phyloP scores from a whole-genome alignment of 2,888 invertebrate species.

The Barypeithes pellucidus region DNA sequence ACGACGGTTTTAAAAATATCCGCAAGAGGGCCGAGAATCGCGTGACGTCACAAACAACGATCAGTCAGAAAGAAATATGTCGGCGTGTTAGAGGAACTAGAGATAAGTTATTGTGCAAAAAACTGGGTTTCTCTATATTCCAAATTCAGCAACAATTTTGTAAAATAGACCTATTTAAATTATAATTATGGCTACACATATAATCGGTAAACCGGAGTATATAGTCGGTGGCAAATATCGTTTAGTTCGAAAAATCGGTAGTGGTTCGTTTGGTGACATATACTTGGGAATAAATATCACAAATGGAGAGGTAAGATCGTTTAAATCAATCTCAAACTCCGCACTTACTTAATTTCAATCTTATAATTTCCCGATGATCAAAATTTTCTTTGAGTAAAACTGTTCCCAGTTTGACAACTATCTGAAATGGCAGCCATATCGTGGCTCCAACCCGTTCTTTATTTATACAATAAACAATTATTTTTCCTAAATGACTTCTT shows the following conservation, averaged over 20 bases:
- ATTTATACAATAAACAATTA: slow-evolving; percentile 52
- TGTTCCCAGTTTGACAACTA: slow-evolving; percentile 57
- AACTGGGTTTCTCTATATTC: slow-evolving; percentile 68
- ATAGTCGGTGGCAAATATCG: slow-evolving; percentile 95
- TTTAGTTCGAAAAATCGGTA: slow-evolving; percentile 96
- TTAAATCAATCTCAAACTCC: neutral
- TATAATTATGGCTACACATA: slow-evolving; percentile 68
- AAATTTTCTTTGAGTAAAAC: slow-evolving; percentile 56
- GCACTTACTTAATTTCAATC: neutral
- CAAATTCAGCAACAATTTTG: slow-evolving; percentile 68
- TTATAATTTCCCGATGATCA: neutral
- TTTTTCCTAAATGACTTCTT: neutral
- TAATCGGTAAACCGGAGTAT: slow-evolving; percentile 78
- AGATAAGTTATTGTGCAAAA: slow-evolving; percentile 70
- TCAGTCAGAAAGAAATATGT: slow-evolving; percentile 72
- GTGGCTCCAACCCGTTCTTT: slow-evolving; percentile 53
- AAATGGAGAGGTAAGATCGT: slow-evolving; percentile 87
- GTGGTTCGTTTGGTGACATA: slow-evolving; percentile 99
- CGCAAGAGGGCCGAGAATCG: slow-evolving; percentile 39
- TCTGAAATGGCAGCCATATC: slow-evolving; percentile 63
- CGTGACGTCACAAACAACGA: slow-evolving; percentile 67
- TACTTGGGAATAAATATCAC: slow-evolving; percentile 94
- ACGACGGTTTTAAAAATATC: neutral
- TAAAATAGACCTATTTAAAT: slow-evolving; percentile 66
- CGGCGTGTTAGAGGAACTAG: slow-evolving; percentile 73